A percentile compares a stretch with the other conserved stretches of the same genome.
Conservation (phyloP, 1,140 invertebrate genomes). For the Bombyx mandarina region DNA sequence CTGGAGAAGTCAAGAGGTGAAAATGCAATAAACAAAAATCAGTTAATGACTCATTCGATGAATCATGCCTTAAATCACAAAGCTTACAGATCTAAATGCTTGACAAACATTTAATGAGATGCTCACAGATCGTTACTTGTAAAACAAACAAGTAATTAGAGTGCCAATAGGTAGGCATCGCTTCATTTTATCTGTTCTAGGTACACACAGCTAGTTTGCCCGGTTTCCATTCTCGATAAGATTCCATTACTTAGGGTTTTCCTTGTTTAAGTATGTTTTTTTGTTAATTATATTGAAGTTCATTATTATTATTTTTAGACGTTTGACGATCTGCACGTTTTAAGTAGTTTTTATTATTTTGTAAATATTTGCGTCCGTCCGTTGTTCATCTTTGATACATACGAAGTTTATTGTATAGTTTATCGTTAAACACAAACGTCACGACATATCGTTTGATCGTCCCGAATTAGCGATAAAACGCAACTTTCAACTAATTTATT, state of each 20-base stretch:
- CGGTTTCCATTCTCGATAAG: not conserved
- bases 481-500: slow-evolving; percentile 25
- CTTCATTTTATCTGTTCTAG: slow-evolving; percentile 3
- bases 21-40: slow-evolving; percentile 13
- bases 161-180: not conserved
- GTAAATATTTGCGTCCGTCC: slow-evolving; percentile 4
- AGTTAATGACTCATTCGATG: slow-evolving; percentile 11
- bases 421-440: slow-evolving; percentile 13
- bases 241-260: not conserved
- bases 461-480: slow-evolving; percentile 11
- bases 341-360: slow-evolving; percentile 2
- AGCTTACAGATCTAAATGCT: slow-evolving; percentile 11
- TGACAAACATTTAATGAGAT: slow-evolving; percentile 26
- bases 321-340: slow-evolving; percentile 3
- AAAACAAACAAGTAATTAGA: slow-evolving; percentile 39
- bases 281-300: not conserved
- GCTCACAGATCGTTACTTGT: slow-evolving; percentile 11
- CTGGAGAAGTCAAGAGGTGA: slow-evolving; percentile 14
- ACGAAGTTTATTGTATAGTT: slow-evolving; percentile 6
- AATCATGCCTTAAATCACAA: slow-evolving; percentile 11
- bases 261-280: not conserved
- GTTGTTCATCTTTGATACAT: slow-evolving; percentile 13
- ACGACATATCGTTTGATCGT: slow-evolving; percentile 9
- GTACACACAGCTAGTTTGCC: not conserved
- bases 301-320: slow-evolving; percentile 5